Base-by-base conservation (phyloP, 2,797 vertebrate species). In the Lagorchestes hirsutus region DNA sequence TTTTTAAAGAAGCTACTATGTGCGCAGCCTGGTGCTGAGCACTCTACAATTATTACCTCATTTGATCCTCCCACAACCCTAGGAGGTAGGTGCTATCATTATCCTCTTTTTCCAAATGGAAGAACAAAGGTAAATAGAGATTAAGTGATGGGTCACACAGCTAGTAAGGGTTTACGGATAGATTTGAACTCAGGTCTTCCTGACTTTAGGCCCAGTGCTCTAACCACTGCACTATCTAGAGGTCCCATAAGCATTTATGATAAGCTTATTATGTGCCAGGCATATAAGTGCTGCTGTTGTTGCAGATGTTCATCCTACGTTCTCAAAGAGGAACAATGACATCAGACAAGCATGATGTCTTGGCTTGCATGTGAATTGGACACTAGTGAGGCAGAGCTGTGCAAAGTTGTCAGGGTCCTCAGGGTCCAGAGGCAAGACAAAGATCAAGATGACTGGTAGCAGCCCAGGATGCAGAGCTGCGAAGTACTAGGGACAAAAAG, bases 31-130 rank as follows among this genome's bases (percentile, higher is more conserved):
- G 0, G 52, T 52, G 52, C 52, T 52, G 0, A 52, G 52, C 9
- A 52, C 52, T 52, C 52, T 52, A 52, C 18, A 82, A 24, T 46
- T 24, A 24, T 46, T 24, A 87, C 27, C 9, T 87, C 74, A 46
- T 46, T 24, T 82, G 67, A 46, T 40, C n/a, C 59, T 13, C 4
- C 4, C 31, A 34, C 34, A 40, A 22, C 34, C 34, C 22, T 11
- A 4, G 22, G 40, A 27, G 40, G 0, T 27, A 27, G 40, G 40
- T 27, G 22, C 67, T 40, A 24, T 74, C 67, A 24, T 27, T 93
- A 96, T 96, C 93, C 3, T 1, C 40, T 67, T 92, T 95, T 95
- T 94, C 82, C 40, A 95, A 92, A 46, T 95, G 40, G 93, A 96
- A 27, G 97, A 97, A 9, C 40, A 91, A 0, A 34, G 50, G 93